Conservation (phyloP, 2,113 vertebrate genomes). For the Ariopsis seemanni region DNA sequence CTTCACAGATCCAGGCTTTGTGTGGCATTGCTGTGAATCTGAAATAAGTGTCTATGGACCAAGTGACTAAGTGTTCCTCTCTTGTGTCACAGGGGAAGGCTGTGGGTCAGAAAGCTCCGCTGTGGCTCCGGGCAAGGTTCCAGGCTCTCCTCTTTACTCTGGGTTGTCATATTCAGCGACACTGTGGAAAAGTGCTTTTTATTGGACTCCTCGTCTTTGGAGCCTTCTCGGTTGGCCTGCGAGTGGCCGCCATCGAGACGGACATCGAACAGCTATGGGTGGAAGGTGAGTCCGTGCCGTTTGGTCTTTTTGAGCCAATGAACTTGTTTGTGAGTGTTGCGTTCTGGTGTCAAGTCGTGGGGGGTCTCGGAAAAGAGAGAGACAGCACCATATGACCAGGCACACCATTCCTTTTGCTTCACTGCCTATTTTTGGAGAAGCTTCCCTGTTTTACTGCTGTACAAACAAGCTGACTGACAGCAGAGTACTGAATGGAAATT, state of each 20-base stretch:
- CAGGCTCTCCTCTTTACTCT: constrained; percentile 93
- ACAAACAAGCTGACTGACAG: constrained; percentile 16
- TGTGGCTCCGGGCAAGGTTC: constrained; percentile 93
- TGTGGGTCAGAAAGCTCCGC: constrained; percentile 85
- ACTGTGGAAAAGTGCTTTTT: constrained; percentile 97
- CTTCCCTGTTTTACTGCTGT: constrained; percentile 24
- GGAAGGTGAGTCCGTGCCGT: constrained; percentile 84
- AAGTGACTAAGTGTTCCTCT: constrained; percentile 46
- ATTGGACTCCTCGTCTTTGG: constrained; percentile 93
- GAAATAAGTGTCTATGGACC: constrained; percentile 38
- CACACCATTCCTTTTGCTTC: constrained; percentile 35
- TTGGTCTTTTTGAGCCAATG: constrained; percentile 40
- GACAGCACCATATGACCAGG: constrained; percentile 32
- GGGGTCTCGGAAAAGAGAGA: constrained; percentile 31
- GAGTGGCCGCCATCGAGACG: constrained; percentile 91
- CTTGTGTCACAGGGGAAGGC: constrained; percentile 79
- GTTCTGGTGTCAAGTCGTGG: constrained; percentile 32
- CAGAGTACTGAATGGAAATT: constrained; percentile 16
- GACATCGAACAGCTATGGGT: constrained; percentile 98
- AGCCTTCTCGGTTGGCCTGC: constrained; percentile 91
- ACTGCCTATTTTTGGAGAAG: constrained; percentile 21
- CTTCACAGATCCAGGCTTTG: constrained; percentile 24
- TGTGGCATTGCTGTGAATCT: constrained; percentile 29
- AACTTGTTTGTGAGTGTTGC: constrained; percentile 20
- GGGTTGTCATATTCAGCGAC: constrained; percentile 95